A percentile compares a stretch with the other conserved stretches of the same genome.
phyloP scores from a whole-genome alignment of 23 tunicate species.

The Styela clava region DNA sequence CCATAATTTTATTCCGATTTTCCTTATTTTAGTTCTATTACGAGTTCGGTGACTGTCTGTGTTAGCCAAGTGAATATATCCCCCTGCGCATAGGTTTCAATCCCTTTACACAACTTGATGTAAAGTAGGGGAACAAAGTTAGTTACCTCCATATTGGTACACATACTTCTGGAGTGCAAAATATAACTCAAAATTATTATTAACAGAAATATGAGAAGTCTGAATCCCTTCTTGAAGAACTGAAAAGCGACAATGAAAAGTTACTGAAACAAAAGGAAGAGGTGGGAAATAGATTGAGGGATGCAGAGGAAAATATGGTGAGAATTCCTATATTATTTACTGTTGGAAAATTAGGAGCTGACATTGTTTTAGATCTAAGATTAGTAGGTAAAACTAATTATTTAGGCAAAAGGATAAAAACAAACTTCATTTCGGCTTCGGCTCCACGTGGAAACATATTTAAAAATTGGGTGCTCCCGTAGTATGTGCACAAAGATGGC shows the following conservation, averaged over 20 bases:
- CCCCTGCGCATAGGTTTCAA: too few relatives aligned
- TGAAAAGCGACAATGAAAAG: slow-evolving; percentile 11
- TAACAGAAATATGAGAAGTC: slow-evolving; percentile 19
- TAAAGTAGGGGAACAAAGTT: too few relatives aligned
- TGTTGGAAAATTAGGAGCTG: not conserved
- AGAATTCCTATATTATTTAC: not conserved
- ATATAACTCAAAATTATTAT: not conserved
- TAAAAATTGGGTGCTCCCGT: too few relatives aligned
- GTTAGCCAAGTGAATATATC: too few relatives aligned
- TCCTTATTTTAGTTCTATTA: too few relatives aligned
- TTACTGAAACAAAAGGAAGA: not conserved
- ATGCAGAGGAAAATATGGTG: slow-evolving; percentile 22
- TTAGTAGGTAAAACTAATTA: too few relatives aligned
- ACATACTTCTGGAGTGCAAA: too few relatives aligned
- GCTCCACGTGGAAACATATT: not conserved
- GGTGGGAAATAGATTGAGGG: not conserved
- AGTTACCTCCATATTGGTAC: too few relatives aligned
- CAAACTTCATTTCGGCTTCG: not conserved
- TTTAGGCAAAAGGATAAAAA: not conserved
- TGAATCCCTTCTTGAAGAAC: not conserved
- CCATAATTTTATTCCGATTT: too few relatives aligned
- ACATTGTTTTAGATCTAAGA: not conserved
- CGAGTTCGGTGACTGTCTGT: too few relatives aligned
- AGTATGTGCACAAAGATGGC: too few relatives aligned
- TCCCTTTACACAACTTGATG: too few relatives aligned